A percentile compares a stretch with the other conserved stretches of the same genome.
Evolutionary conservation across 2,113 vertebrate species (phyloP).

Genomic region (Anoura caudifer): DNA sequence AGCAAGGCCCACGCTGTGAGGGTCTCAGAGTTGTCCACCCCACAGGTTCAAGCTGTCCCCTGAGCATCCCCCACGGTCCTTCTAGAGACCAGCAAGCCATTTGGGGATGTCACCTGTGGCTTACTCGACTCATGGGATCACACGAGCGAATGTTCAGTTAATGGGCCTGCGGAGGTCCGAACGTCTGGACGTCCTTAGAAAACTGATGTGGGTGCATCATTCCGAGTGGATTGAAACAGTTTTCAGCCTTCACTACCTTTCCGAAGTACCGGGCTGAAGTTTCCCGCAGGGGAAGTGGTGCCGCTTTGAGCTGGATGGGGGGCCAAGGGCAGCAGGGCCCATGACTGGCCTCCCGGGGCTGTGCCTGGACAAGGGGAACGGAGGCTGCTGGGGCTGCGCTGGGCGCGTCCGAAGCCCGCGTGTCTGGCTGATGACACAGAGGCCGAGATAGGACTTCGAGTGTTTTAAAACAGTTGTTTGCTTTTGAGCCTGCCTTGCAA

Average conservation of each 20-base stretch:
- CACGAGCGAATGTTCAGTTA: background rate
- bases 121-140: background rate
- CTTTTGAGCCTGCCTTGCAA: background rate
- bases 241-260: background rate
- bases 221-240: background rate
- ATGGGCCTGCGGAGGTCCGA: too few species aligned
- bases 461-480: background rate
- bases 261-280: too few species aligned
- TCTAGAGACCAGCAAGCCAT: background rate
- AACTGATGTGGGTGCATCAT: background rate
- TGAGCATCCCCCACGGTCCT: background rate
- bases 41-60: fast-evolving
- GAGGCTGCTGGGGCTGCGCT: too few species aligned
- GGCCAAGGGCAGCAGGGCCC: too few species aligned
- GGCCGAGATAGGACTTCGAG: background rate
- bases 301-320: background rate
- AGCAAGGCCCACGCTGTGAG: background rate
- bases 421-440: background rate
- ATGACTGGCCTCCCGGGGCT: background rate
- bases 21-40: too few species aligned
- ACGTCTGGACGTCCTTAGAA: background rate
- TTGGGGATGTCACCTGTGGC: fast-evolving
- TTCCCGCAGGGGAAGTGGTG: fast-evolving
- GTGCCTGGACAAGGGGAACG: background rate
- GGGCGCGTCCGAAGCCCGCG: background rate